Evolutionary conservation across 2,113 vertebrate species (phyloP).

Genomic region (Rattus norvegicus): DNA sequence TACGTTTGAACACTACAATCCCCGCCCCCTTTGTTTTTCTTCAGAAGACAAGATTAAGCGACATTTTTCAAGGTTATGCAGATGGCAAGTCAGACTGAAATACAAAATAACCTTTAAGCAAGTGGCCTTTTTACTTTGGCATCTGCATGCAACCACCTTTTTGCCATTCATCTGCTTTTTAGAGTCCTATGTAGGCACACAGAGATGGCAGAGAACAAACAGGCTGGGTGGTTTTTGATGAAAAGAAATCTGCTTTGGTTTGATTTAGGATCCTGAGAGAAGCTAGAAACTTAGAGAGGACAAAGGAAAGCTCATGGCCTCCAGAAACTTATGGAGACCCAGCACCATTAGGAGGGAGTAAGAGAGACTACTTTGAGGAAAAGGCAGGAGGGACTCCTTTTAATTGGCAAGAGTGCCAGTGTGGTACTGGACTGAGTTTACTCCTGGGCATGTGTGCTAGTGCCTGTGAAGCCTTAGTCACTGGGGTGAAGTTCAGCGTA

Average conservation of each 20-base stretch:
- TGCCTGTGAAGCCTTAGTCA: conserved; percentile 6
- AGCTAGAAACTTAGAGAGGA: not conserved
- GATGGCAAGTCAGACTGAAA: not conserved
- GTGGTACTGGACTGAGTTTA: not conserved
- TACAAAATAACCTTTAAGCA: conserved; percentile 25
- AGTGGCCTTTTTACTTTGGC: not conserved
- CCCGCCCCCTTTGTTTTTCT: not conserved
- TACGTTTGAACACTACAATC: not conserved
- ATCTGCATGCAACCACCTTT: not conserved
- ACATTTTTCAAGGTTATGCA: conserved; percentile 2
- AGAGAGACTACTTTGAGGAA: not conserved
- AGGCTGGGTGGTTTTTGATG: not conserved
- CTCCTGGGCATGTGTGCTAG: not conserved
- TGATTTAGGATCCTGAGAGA: not conserved
- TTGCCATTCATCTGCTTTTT: not conserved
- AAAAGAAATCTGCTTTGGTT: conserved; percentile 39
- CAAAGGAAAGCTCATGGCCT: not conserved
- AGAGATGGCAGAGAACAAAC: conserved; percentile 4
- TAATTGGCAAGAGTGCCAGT: not conserved
- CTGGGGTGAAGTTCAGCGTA: not conserved
- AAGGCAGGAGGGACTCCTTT: not conserved
- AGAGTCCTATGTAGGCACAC: not conserved
- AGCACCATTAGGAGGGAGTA: not conserved
- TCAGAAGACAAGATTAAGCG: conserved; percentile 34
- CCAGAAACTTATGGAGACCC: not conserved